Evolutionary conservation across 1,140 invertebrate species (phyloP), one percentile per base, ranked within the genome.

Genomic region (Macrotrachela quadricornifera): DNA sequence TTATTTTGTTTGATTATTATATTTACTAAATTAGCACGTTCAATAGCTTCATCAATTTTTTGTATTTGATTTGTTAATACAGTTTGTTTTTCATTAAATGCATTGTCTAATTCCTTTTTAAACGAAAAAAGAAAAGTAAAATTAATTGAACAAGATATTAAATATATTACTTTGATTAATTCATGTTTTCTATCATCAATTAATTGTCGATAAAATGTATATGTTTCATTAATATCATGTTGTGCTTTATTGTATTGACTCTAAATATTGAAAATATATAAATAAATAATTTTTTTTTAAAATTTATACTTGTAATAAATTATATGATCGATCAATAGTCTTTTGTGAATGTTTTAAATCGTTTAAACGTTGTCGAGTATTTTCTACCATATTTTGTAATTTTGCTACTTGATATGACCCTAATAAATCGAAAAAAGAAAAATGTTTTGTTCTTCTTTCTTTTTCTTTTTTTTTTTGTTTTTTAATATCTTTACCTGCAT

Each of bases 141-240:
- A n/a, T n/a, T n/a, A n/a, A n/a, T n/a, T n/a, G n/a, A n/a, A n/a
- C n/a, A n/a, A n/a, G n/a, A n/a, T n/a, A n/a, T n/a, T n/a, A 30
- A 30, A 30, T 30, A 2, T 30, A 4, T 30, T 30, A 30, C 21
- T 69, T 92, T 92, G 39, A 91, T 71, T 43, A 91, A 66, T 62
- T 92, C 86, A 59, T 83, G 80, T 63, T 90, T 91, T 17, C 87
- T 77, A 64, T 96, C 90, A 61, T 96, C 88, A 43, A 96, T 71
- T 79, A 91, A 82, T 13, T 85, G 86, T 56, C 82, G 75, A 63
- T 92, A 94, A 65, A 91, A 92, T 64, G 85, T 82, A 69, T 88
- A 92, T 0, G 88, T 91, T 60, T 95, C 88, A 55, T 84, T 65
- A 49, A 66, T 65, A 40, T 66, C 63, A 56, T 63, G 61, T 50